Percentiles rank a stretch among this genome's conserved stretches.
These are phyloP conservation scores for Bryconaethiops microstoma DNA, from an alignment of 2,797 vertebrate genomes.

Conservation along the genomic window DNA sequence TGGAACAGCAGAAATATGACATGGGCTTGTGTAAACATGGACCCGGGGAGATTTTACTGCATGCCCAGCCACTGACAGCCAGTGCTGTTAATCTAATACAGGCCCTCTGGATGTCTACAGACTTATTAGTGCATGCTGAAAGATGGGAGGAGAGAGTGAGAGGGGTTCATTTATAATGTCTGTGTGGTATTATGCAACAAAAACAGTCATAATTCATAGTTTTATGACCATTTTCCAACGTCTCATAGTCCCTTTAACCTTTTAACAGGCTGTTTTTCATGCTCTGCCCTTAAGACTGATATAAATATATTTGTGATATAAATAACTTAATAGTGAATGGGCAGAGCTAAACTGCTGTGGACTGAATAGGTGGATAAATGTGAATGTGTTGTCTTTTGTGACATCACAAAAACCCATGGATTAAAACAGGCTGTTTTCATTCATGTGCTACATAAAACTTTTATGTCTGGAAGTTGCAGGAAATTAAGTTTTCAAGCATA, in stretches of 20 bases:
- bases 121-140: slow-evolving; percentile 9
- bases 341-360: too few species aligned
- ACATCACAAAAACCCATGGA: too few species aligned
- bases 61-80: slow-evolving; percentile 19
- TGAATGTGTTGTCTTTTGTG: too few species aligned
- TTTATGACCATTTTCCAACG: background rate
- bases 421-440: too few species aligned
- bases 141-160: background rate
- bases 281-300: background rate
- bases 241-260: too few species aligned
- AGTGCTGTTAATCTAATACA: slow-evolving; percentile 24
- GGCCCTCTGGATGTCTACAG: slow-evolving; percentile 9
- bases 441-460: background rate
- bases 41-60: slow-evolving; percentile 7
- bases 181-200: background rate
- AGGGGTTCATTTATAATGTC: background rate
- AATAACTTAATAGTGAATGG: background rate
- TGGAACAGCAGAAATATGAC: slow-evolving; percentile 54
- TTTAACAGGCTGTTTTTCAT: background rate
- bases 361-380: background rate
- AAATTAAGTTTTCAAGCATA: background rate
- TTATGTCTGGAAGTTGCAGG: background rate
- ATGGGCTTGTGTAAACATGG: slow-evolving; percentile 36
- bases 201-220: background rate
- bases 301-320: background rate